Evolutionary conservation across 2,113 vertebrate genomes (phyloP).

Genomic region (Arvicanthis niloticus): DNA sequence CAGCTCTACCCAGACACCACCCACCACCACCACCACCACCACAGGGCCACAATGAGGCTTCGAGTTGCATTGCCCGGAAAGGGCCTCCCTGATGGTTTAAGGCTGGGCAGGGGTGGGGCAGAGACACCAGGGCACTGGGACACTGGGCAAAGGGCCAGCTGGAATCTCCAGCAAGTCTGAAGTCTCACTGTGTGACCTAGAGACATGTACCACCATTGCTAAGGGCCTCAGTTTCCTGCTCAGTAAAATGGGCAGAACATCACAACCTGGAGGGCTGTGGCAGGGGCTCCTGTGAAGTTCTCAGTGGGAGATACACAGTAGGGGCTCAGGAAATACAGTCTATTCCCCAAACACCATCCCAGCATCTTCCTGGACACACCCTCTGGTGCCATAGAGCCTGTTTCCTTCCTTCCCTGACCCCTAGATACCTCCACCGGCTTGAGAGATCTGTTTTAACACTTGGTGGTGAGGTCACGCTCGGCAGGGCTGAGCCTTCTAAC

Average conservation of each 20-base stretch:
- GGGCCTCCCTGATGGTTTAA: conserved; percentile 85
- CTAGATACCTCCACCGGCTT: background rate
- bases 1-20: conserved; percentile 44
- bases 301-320: background rate
- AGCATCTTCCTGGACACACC: conserved; percentile 43
- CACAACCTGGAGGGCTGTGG: background rate
- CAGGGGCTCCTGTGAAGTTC: background rate
- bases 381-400: background rate
- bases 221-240: conserved; percentile 57
- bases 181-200: background rate
- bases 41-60: conserved; percentile 87
- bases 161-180: conserved; percentile 39
- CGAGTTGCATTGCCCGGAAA: conserved; percentile 90
- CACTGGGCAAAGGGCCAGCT: conserved; percentile 55
- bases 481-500: background rate
- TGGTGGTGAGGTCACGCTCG: conserved; percentile 23
- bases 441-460: conserved; percentile 70
- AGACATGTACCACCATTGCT: background rate
- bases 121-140: conserved; percentile 44
- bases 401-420: conserved; percentile 44
- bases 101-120: conserved; percentile 63
- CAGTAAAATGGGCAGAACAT: conserved; percentile 1
- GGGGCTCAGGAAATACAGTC: conserved; percentile 88
- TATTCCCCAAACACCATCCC: conserved; percentile 85
- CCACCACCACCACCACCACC: background rate